Percentiles rank a stretch among this genome's conserved stretches.
phyloP scores from a whole-genome alignment of 2,113 vertebrate species.

The Corythaixoides concolor region DNA sequence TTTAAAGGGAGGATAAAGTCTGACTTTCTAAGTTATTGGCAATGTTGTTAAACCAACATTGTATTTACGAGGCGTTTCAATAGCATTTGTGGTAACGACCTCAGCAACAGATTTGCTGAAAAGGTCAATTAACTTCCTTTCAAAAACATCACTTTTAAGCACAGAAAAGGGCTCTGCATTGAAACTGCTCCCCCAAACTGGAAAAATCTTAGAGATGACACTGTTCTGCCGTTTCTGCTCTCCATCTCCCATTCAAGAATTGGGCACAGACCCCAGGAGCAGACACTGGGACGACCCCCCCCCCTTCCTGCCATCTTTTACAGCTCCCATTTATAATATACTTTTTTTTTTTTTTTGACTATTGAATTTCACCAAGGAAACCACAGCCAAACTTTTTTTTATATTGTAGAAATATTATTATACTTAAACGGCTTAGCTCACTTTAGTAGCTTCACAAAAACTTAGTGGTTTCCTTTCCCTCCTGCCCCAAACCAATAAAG shows the following conservation, averaged over 20 bases:
- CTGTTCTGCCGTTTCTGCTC: background rate
- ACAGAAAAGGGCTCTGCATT: background rate
- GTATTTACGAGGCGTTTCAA: conserved; percentile 11
- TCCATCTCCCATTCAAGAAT: background rate
- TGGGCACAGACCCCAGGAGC: background rate
- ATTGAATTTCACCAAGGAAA: background rate
- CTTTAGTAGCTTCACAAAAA: conserved; percentile 38
- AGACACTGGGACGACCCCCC: background rate
- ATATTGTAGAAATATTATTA: background rate
- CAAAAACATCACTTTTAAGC: background rate
- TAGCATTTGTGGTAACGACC: conserved; percentile 11
- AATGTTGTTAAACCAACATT: background rate
- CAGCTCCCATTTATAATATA: background rate
- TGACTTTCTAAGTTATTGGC: conserved; percentile 39
- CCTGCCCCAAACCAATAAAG: background rate
- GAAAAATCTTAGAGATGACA: background rate
- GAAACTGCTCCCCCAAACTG: background rate
- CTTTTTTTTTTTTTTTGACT: background rate
- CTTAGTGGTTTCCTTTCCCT: background rate
- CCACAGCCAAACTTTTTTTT: background rate
- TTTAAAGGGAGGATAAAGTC: background rate
- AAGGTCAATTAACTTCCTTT: conserved; percentile 52
- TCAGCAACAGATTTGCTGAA: conserved; percentile 16
- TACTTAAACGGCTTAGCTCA: background rate
- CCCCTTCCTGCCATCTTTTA: background rate